Evolutionary conservation across 1,140 invertebrate genomes (phyloP).

Genomic region (Brachionus rubens): DNA sequence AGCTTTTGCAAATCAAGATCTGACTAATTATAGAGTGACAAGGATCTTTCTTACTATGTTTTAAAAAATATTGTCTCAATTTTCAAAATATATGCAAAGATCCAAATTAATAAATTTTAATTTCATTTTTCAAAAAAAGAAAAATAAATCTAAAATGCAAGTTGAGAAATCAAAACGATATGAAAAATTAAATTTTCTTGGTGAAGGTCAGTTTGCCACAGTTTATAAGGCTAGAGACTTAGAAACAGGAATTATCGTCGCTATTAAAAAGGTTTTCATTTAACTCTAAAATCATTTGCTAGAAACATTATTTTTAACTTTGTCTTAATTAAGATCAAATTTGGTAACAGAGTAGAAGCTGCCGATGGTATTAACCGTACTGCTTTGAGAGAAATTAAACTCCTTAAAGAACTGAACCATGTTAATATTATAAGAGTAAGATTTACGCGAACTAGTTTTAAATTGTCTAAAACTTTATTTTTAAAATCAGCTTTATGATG

Average conservation of each 20-base stretch:
- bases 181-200: conserved; percentile 45
- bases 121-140: not conserved
- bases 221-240: conserved; percentile 95
- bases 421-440: conserved; percentile 83
- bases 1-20: too few species aligned
- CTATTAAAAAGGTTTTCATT: conserved; percentile 94
- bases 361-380: conserved; percentile 97
- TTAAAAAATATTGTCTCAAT: too few species aligned
- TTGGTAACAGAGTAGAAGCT: conserved; percentile 86
- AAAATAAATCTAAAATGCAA: conserved; percentile 36
- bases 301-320: conserved; percentile 97
- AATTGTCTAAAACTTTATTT: not conserved
- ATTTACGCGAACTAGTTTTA: not conserved
- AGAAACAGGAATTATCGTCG: conserved; percentile 76
- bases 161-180: conserved; percentile 25
- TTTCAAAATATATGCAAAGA: too few species aligned
- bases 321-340: conserved; percentile 80
- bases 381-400: conserved; percentile 94
- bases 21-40: too few species aligned
- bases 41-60: too few species aligned
- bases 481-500: conserved; percentile 69
- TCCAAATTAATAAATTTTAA: too few species aligned
- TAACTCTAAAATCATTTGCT: too few species aligned
- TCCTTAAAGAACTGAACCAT: conserved; percentile 91
- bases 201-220: conserved; percentile 76